Evolutionary conservation across 2,888 invertebrate genomes (phyloP).

Genomic region (Brachyopa scutellaris): DNA sequence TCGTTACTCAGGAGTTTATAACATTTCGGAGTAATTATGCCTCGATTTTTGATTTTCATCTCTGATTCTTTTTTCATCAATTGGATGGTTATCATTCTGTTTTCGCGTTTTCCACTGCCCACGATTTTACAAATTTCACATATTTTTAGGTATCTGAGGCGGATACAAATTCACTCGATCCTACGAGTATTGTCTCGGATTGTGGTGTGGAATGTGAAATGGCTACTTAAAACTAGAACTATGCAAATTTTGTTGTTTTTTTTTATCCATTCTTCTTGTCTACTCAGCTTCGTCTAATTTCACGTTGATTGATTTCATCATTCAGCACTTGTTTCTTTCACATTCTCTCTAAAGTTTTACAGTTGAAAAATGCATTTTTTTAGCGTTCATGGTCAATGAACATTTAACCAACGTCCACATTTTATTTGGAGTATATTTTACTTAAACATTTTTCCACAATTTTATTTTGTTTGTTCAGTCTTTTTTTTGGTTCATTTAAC

Average conservation of each 20-base stretch:
- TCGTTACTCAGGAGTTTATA: no score
- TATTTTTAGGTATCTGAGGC: no score
- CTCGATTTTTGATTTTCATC: no score
- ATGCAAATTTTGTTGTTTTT: no score
- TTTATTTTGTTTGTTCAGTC: constrained; percentile 19
- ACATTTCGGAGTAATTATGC: no score
- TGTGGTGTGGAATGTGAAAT: constrained; percentile 18
- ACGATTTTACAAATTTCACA: no score
- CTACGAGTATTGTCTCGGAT: neutral
- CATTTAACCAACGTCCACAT: constrained; percentile 21
- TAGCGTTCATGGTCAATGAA: constrained; percentile 60
- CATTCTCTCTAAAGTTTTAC: neutral
- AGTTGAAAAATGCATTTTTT: constrained; percentile 9
- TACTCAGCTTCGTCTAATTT: neutral
- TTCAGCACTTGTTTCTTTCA: neutral
- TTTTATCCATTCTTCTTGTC: neutral
- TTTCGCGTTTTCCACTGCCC: no score
- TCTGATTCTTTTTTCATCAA: no score
- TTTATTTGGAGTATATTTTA: constrained; percentile 27
- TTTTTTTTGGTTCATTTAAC: constrained; percentile 66
- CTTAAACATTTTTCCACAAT: neutral
- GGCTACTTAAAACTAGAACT: constrained; percentile 1
- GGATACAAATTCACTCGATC: neutral
- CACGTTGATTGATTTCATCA: constrained; percentile 24
- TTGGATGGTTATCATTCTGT: neutral